Percentiles rank a stretch among this genome's conserved stretches.
Conservation (phyloP, 2,888 invertebrate species). For the Phania funesta region DNA sequence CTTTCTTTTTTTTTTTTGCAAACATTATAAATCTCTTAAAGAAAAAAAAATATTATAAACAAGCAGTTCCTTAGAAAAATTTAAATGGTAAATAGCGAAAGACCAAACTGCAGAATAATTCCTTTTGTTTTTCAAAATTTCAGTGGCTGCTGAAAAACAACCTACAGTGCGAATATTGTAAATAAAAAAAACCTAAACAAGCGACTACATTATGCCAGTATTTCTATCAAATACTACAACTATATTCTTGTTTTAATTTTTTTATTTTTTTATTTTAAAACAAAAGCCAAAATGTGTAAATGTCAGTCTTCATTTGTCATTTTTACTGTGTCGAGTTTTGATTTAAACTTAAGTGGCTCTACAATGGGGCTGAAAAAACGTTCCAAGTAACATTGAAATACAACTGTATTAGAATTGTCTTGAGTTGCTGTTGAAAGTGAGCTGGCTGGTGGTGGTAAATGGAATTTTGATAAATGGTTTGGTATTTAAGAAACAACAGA, state of each 20-base stretch:
- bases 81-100: constrained; percentile 50
- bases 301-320: constrained; percentile 80
- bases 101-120: constrained; percentile 35
- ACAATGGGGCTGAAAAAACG: background rate
- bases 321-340: constrained; percentile 67
- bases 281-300: constrained; percentile 72
- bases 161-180: constrained; percentile 47
- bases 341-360: constrained; percentile 67
- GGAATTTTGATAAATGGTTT: constrained; percentile 27
- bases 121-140: constrained; percentile 48
- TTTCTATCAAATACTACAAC: background rate
- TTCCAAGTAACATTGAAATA: constrained; percentile 29
- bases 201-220: constrained; percentile 2
- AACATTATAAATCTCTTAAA: too few species aligned
- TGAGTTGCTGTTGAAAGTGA: background rate
- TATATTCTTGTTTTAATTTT: background rate
- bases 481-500: background rate
- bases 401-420: background rate
- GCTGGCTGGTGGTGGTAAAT: background rate
- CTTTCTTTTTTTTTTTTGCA: background rate
- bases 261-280: constrained; percentile 33
- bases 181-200: constrained; percentile 32
- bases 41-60: constrained; percentile 25
- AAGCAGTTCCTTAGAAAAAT: constrained; percentile 41
- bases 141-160: constrained; percentile 56